Percentiles rank a stretch among this genome's conserved stretches.
phyloP scores from a whole-genome alignment of 2,888 invertebrate genomes.

The Drosophila anomelani region DNA sequence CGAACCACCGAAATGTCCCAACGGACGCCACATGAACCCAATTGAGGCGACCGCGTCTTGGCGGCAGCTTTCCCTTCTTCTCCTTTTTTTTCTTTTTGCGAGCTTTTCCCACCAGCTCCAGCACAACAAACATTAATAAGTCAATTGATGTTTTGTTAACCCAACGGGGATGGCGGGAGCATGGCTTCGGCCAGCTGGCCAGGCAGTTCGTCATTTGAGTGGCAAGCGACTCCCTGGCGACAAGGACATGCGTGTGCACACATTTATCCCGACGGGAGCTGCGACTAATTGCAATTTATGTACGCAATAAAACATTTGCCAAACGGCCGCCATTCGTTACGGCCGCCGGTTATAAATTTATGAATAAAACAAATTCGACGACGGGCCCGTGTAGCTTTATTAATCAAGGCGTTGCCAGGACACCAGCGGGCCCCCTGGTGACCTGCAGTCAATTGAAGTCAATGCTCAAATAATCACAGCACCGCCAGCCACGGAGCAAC shows the following conservation, averaged over 20 bases:
- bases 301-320: slow-evolving; percentile 78
- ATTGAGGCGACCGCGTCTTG: slow-evolving; percentile 33
- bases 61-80: slow-evolving; percentile 18
- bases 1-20: slow-evolving; percentile 40
- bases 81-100: not conserved
- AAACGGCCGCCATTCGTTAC: slow-evolving; percentile 68
- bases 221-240: slow-evolving; percentile 48
- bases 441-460: slow-evolving; percentile 61
- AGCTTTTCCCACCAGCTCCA: slow-evolving; percentile 19
- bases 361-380: slow-evolving; percentile 62
- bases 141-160: slow-evolving; percentile 79
- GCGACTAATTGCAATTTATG: slow-evolving; percentile 78
- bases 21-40: slow-evolving; percentile 64
- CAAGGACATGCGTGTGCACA: slow-evolving; percentile 65
- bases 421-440: slow-evolving; percentile 8
- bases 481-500: not conserved
- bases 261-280: slow-evolving; percentile 73
- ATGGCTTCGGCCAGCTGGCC: slow-evolving; percentile 11
- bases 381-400: slow-evolving; percentile 61
- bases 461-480: slow-evolving; percentile 61
- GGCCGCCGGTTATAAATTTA: slow-evolving; percentile 74
- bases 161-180: slow-evolving; percentile 48
- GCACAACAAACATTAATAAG: slow-evolving; percentile 71
- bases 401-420: slow-evolving; percentile 57
- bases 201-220: slow-evolving; percentile 64